Evolutionary conservation across 2,888 invertebrate genomes (phyloP).

Genomic region (Pantelozetes paolii): DNA sequence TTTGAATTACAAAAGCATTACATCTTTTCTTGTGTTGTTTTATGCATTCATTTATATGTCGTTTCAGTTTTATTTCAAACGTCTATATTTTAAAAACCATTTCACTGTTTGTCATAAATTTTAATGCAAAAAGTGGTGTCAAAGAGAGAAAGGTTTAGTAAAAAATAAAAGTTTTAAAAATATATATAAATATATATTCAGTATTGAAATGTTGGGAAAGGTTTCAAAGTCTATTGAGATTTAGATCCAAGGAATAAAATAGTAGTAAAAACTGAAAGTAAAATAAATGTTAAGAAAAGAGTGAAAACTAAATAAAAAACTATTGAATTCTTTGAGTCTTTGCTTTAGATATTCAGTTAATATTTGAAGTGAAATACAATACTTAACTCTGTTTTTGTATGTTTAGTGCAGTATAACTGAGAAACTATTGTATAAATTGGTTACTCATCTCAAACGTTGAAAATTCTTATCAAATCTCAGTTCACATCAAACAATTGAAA

Average conservation of each 20-base stretch:
- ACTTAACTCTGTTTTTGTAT: not conserved
- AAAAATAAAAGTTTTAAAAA: not conserved
- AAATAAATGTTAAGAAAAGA: not conserved
- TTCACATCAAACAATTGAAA: too few species aligned
- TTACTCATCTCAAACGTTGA: not conserved
- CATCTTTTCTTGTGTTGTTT: not conserved
- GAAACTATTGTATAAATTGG: not conserved
- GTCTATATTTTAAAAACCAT: not conserved
- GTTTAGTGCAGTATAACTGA: not conserved
- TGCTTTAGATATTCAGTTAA: not conserved
- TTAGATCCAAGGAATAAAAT: not conserved
- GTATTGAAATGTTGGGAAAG: not conserved
- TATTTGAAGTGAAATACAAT: not conserved
- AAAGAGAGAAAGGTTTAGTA: too few species aligned
- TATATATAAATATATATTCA: not conserved
- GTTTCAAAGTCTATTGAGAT: slow-evolving; percentile 5
- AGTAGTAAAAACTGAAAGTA: not conserved
- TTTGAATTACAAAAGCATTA: too few species aligned
- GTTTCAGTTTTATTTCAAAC: not conserved
- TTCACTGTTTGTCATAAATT: not conserved
- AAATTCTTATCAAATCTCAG: too few species aligned
- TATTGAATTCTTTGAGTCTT: not conserved
- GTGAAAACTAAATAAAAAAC: not conserved
- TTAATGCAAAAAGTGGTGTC: not conserved
- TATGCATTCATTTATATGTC: slow-evolving; percentile 12